phyloP scores from a whole-genome alignment of 2,888 invertebrate genomes.

The Camponotus fellah region DNA sequence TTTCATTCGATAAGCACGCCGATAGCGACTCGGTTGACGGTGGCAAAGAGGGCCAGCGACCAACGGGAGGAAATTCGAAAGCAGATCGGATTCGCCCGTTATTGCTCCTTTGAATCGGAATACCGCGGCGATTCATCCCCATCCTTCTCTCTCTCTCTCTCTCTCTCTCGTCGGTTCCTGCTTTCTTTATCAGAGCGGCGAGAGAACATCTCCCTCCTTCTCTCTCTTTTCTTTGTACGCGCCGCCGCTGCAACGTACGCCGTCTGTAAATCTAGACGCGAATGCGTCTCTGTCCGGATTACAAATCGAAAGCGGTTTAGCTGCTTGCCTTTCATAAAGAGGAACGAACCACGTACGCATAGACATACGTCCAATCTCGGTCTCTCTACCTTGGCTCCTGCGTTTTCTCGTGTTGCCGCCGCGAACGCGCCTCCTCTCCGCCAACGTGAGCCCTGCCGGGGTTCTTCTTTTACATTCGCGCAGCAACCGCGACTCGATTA shows the following conservation, averaged over 20 bases:
- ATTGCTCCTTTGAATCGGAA: constrained; percentile 77
- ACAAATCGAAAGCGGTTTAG: constrained; percentile 81
- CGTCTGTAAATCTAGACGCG: constrained; percentile 76
- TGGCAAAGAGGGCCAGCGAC: constrained; percentile 60
- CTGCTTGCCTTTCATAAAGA: constrained; percentile 79
- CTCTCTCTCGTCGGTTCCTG: constrained; percentile 7
- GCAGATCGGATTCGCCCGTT: constrained; percentile 76
- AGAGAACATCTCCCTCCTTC: background rate
- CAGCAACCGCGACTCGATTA: constrained; percentile 74
- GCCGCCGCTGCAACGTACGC: constrained; percentile 43
- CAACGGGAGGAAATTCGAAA: constrained; percentile 55
- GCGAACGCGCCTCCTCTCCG: constrained; percentile 36
- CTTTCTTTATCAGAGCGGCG: constrained; percentile 26
- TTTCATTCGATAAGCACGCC: constrained; percentile 73
- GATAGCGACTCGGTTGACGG: constrained; percentile 72
- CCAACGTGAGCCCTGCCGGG: background rate
- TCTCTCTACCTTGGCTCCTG: constrained; percentile 55
- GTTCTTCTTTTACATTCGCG: constrained; percentile 67
- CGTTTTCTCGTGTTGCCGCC: constrained; percentile 41
- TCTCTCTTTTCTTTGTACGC: constrained; percentile 5
- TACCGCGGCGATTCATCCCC: constrained; percentile 65
- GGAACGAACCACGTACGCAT: constrained; percentile 70
- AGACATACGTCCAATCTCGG: constrained; percentile 65
- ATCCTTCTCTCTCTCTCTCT: constrained; percentile 4
- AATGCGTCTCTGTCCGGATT: constrained; percentile 80